phyloP scores from a whole-genome alignment of 2,113 vertebrate genomes.

The Maccullochella peelii region DNA sequence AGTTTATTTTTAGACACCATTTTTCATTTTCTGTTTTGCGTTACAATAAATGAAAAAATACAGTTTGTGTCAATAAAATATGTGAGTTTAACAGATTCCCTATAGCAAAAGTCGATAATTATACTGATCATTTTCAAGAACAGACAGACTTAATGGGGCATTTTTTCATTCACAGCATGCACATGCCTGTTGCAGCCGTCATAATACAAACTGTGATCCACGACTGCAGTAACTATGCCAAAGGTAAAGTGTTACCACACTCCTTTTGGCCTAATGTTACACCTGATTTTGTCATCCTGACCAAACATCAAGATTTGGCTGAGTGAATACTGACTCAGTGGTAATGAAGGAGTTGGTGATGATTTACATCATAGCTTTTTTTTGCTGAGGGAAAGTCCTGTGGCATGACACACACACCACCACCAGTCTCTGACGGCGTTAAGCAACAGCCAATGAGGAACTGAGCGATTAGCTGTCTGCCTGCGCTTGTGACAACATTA shows the following conservation, averaged over 20 bases:
- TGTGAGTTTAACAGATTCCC: background rate
- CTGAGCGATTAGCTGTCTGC: background rate
- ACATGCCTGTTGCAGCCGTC: conserved; percentile 31
- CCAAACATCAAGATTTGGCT: background rate
- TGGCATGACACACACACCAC: background rate
- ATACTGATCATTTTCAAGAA: background rate
- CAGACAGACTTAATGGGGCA: conserved; percentile 34
- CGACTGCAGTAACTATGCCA: conserved; percentile 14
- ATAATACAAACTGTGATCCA: conserved; percentile 9
- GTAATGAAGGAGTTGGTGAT: conserved; percentile 26
- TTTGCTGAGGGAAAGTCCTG: conserved; percentile 22
- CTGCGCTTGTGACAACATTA: background rate
- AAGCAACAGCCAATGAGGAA: background rate
- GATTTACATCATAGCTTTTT: background rate
- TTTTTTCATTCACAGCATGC: conserved; percentile 32
- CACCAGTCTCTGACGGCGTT: background rate
- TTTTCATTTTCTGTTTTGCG: background rate
- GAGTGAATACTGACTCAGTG: conserved; percentile 25
- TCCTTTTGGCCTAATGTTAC: background rate
- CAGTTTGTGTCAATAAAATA: background rate
- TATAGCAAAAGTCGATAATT: conserved; percentile 10
- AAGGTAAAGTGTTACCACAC: conserved; percentile 46
- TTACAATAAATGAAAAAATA: background rate
- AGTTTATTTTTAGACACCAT: background rate
- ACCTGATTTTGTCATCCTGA: conserved; percentile 26